Evolutionary conservation across 1,140 invertebrate genomes (phyloP), one percentile per base, ranked within the genome.

Genomic region (Palaemon carinicauda): DNA sequence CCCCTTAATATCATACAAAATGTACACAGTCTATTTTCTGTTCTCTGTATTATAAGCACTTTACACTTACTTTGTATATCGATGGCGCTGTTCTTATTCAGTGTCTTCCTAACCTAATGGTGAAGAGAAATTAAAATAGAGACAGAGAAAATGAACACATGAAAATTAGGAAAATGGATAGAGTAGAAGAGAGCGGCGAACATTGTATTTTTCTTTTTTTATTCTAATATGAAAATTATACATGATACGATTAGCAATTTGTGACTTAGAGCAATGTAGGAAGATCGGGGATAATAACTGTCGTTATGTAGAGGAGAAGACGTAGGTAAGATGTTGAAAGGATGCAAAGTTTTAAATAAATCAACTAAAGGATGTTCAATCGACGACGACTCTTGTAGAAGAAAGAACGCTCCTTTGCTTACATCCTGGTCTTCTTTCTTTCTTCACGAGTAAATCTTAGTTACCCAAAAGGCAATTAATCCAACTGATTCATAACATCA

Each of bases 11-110:
- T 71, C 80, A 86, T 86, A 86, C 84, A 86, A 79, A 86, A 86
- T 86, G 84, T 86, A 86, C 84, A 86, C 84, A 86, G 84, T 86
- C 24, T 79, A 52, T 79, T 79, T 53, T 79, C 41, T 27, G 21
- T 52, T 52, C 19, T 52, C 51, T 52, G 51, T 79, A 52, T 24
- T 79, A 27, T 41, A 52, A 52, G 17, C 50, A 27, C 24, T 53
- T 79, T 51, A 79, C 21, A 79, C 29, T 79, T 27, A 53, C 75
- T 86, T 86, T 79, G 65, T 86, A 74, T 74, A 41, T 80, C 51
- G 56, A 69, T 80, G 75, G 65, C 84, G 77, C 84, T 74, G 54
- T 73, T 31, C 50, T 53, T 86, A 69, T 52, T 54, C 84, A 79
- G 31, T 86, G 84, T 86, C 65, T 86, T 80, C 53, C 77, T 80